Percentiles rank a stretch among this genome's conserved stretches.
phyloP scores from a whole-genome alignment of 2,113 vertebrate genomes.

The Ginglymostoma cirratum region DNA sequence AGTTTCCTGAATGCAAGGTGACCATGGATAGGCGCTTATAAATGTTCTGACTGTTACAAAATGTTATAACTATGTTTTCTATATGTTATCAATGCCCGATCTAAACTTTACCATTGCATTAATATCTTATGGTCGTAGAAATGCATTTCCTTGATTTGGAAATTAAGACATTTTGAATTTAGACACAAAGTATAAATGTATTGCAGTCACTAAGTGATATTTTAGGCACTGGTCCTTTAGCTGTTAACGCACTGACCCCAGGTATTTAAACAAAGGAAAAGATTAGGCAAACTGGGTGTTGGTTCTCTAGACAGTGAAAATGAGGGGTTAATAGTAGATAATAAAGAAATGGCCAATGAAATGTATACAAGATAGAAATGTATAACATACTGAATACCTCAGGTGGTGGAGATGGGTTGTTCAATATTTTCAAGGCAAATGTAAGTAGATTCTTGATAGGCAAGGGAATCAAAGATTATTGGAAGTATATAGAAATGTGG shows the following conservation, averaged over 20 bases:
- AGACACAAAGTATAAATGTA: not conserved
- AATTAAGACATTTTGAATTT: not conserved
- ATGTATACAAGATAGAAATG: not conserved
- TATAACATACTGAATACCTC: not conserved
- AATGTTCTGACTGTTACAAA: not conserved
- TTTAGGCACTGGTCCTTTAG: not conserved
- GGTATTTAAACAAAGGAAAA: too few relatives aligned
- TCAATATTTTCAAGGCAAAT: not conserved
- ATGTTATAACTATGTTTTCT: not conserved
- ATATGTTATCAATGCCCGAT: not conserved
- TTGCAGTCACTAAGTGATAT: not conserved
- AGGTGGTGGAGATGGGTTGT: not conserved
- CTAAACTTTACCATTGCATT: not conserved
- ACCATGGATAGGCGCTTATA: not conserved
- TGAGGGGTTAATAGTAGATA: too few relatives aligned
- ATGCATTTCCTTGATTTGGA: not conserved
- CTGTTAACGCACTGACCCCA: not conserved
- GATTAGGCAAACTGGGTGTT: too few relatives aligned
- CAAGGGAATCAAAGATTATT: not conserved
- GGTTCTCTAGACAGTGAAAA: too few relatives aligned
- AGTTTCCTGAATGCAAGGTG: not conserved
- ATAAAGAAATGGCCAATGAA: too few relatives aligned
- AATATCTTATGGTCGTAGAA: not conserved
- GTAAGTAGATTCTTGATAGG: not conserved
- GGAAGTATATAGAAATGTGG: not conserved